Base-by-base conservation (phyloP, 2,888 invertebrate genomes). In the Notocelia uddmanniana region DNA sequence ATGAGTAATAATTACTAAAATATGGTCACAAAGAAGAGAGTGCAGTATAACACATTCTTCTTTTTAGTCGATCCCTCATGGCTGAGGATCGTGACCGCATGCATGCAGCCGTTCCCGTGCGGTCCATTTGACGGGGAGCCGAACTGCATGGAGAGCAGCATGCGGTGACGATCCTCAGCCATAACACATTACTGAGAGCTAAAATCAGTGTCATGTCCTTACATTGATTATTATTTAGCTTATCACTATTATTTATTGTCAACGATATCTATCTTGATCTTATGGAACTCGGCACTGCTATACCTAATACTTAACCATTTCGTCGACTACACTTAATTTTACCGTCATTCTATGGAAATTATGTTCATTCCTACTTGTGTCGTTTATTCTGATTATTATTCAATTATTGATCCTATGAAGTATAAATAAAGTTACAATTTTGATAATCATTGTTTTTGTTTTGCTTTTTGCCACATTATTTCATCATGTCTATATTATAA, bases 371-470 rank as follows among this genome's bases (percentile, higher is more conserved):
- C 72, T 72, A 54, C 34, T 41, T 67, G 6, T 66, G 45, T 55
- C 19, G 26, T 68, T 67, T 68, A 68, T 21, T 72, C 50, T 31
- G 62, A 72, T 50, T 57, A 63, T 55, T 62, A 54, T 67, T 57
- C 55, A 26, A 69, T 31, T 60, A 48, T 72, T 68, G 62, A 72
- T 62, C 59, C 66, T 60, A 67, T 71, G 66, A 71, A 60, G 41
- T 69, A 63, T 70, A 58, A 48, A 72, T 72, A 72, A 72, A 72
- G 62, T 72, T 68, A 68, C 15, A 50, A 57, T 68, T 72, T 72
- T 62, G 21, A 68, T 37, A 68, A 60, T 18, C 15, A 57, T 11
- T 37, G 21, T 13, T 37, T 72, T 72, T 62, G 13, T 34, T 72
- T 60, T 31, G 26, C 5, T 37, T 3, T 21, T 0, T 21, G 9